Evolutionary conservation across 2,888 invertebrate genomes (phyloP).

Genomic region (Penaeus monodon): DNA sequence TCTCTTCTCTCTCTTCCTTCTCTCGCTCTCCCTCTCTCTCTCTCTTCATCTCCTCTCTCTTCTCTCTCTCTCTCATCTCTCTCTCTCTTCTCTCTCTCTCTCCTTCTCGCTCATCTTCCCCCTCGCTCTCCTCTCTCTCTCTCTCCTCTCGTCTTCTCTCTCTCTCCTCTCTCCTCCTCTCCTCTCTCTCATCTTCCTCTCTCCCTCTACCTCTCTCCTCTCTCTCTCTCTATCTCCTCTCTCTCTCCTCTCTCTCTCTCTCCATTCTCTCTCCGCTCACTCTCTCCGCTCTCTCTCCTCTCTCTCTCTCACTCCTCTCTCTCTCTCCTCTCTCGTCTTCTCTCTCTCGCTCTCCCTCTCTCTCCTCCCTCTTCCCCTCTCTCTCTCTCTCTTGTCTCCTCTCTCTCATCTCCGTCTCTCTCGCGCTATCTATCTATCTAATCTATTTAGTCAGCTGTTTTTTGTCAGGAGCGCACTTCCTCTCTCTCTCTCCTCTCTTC

Average conservation of each 20-base stretch:
- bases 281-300: neutral
- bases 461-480: too few relatives aligned
- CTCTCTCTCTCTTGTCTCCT: neutral
- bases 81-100: neutral
- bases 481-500: neutral
- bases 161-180: neutral
- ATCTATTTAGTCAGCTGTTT: too few relatives aligned
- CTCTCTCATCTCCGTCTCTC: neutral
- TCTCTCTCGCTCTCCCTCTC: neutral
- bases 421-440: too few relatives aligned
- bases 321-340: neutral
- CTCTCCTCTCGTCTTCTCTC: neutral
- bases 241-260: too few relatives aligned
- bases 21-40: neutral
- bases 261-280: neutral
- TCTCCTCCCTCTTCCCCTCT: neutral
- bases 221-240: too few relatives aligned
- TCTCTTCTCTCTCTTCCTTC: too few relatives aligned
- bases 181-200: too few relatives aligned
- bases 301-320: neutral
- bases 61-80: neutral
- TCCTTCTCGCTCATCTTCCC: neutral
- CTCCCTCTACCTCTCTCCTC: too few relatives aligned
- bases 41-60: neutral
- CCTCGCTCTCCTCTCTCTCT: neutral